Evolutionary conservation across 1,140 invertebrate species (phyloP).

Genomic region (Micrasema longulum): DNA sequence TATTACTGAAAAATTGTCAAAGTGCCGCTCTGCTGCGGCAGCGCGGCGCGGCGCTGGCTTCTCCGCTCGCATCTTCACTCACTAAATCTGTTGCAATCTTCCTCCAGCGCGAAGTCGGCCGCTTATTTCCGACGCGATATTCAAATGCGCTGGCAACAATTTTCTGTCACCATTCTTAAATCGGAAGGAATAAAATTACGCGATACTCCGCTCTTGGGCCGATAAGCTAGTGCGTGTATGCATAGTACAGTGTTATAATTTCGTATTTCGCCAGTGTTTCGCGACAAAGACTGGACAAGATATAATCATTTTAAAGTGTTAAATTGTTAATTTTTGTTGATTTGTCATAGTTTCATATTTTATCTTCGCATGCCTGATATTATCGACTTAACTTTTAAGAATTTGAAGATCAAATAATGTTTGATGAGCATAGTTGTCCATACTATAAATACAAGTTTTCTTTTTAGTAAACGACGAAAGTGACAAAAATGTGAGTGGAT

Average conservation of each 20-base stretch:
- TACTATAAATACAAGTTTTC: too few relatives aligned
- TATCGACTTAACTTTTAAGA: too few relatives aligned
- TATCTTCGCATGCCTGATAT: too few relatives aligned
- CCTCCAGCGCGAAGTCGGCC: not conserved
- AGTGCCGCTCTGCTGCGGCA: too few relatives aligned
- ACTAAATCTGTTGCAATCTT: conserved; percentile 18
- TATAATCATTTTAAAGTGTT: not conserved
- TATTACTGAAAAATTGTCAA: conserved; percentile 47
- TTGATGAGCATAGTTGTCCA: too few relatives aligned
- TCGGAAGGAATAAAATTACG: not conserved
- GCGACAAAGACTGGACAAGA: not conserved
- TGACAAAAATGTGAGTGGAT: not conserved
- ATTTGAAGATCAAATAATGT: too few relatives aligned
- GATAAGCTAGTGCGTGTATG: not conserved
- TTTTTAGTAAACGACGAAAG: not conserved
- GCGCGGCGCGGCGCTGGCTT: conserved; percentile 1
- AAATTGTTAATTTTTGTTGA: too few relatives aligned
- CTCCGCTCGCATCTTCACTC: conserved; percentile 19
- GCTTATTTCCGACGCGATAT: conserved; percentile 6
- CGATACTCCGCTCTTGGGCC: too few relatives aligned
- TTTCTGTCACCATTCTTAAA: not conserved
- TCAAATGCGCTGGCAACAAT: conserved; percentile 7
- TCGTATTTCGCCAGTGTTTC: not conserved
- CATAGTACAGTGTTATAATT: not conserved
- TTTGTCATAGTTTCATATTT: too few relatives aligned